Evolutionary conservation across 2,888 invertebrate genomes (phyloP), one percentile per base, ranked within the genome.

Genomic region (Tiliacea citrago): DNA sequence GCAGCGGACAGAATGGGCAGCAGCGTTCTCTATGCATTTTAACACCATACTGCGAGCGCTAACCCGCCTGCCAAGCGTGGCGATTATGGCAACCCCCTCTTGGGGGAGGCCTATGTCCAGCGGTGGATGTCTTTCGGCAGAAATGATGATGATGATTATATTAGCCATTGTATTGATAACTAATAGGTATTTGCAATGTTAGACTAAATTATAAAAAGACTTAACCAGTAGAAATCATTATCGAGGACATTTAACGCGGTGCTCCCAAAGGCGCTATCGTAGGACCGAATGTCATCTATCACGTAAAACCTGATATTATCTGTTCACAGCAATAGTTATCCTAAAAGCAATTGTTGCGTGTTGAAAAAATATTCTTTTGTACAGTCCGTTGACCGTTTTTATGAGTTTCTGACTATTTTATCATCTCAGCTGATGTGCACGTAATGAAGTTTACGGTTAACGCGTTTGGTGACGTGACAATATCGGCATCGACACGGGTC

Each of bases 391-490:
- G 92, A 90, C 91, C 92, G 85, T 92, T 90, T 91, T 88, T 89
- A 85, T 86, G 85, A 88, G 87, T 89, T 88, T 86, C 65, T 79
- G 61, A 67, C 67, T 5, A 51, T 68, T 84, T 83, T 83, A 67
- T 77, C 70, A 62, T 75, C 76, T 77, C 35, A 65, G 24, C 49
- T 68, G 73, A 83, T 86, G 84, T 81, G 86, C 93, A 94, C 93
- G 94, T 93, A 92, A 89, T 88, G 82, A 87, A 80, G 75, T 78
- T 93, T 89, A 93, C 92, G 92, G 90, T 92, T 91, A 88, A 88
- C 89, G 92, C 87, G 78, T 87, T 84, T 91, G 90, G 90, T 90
- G 93, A 93, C 94, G 94, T 93, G 94, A 93, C 93, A 88, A 92
- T 94, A 94, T 93, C 88, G 92, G 86, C 86, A 84, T 86, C 88